phyloP scores from a whole-genome alignment of 2,113 vertebrate genomes.

The Calidris pygmaea region DNA sequence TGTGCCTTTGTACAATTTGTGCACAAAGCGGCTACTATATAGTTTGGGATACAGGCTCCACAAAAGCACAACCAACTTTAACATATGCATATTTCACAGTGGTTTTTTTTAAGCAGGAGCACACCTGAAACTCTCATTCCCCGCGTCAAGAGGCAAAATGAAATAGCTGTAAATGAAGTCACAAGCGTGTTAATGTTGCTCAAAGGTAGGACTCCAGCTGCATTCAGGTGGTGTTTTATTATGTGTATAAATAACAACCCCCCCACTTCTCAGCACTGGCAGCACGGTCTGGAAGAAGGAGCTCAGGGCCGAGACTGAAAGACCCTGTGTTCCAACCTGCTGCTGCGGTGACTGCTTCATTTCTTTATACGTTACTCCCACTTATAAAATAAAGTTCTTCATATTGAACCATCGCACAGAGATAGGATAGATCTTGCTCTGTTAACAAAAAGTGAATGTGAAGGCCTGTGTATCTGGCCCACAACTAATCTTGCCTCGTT shows the following conservation, averaged over 20 bases:
- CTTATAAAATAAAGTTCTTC: neutral
- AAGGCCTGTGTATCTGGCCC: neutral
- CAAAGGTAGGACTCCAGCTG: conserved; percentile 18
- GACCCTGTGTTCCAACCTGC: conserved; percentile 35
- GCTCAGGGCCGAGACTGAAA: neutral
- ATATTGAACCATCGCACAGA: neutral
- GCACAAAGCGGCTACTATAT: neutral
- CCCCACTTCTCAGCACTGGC: neutral
- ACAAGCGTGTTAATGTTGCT: neutral
- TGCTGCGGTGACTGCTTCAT: fast-evolving
- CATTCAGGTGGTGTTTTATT: conserved; percentile 47
- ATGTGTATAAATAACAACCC: neutral
- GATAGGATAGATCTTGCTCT: neutral
- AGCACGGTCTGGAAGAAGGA: neutral
- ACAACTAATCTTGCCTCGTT: neutral
- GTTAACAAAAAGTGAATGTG: neutral
- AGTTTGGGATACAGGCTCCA: neutral
- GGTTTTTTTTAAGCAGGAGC: neutral
- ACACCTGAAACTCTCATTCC: conserved; percentile 44
- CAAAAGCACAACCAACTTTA: neutral
- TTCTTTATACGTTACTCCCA: neutral
- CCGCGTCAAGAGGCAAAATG: neutral
- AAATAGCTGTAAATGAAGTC: conserved; percentile 33
- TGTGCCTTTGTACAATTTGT: neutral
- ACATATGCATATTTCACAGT: neutral